A percentile compares a stretch with the other conserved stretches of the same genome.
Conservation (phyloP, 2,113 vertebrate species). For the Lophius piscatorius region DNA sequence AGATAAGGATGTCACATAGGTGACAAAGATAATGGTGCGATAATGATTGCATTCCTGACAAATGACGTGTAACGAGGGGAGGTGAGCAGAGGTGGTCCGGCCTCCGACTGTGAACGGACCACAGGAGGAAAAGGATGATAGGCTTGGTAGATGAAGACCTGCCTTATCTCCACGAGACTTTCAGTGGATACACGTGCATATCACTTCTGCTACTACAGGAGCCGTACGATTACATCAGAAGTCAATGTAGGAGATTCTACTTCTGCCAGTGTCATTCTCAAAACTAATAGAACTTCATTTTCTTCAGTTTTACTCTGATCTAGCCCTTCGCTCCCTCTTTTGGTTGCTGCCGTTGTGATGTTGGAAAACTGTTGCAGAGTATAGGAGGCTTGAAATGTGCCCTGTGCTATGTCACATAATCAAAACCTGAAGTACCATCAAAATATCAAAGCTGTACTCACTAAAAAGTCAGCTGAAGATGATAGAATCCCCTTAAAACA, state of each 20-base stretch:
- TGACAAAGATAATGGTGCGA: conserved; percentile 48
- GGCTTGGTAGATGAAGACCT: conserved; percentile 18
- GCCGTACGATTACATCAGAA: background rate
- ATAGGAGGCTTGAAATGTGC: too few relatives aligned
- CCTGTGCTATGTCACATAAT: too few relatives aligned
- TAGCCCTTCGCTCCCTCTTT: background rate
- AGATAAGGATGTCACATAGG: conserved; percentile 58
- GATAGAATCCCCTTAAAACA: too few relatives aligned
- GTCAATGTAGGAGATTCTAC: background rate
- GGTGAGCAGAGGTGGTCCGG: conserved; percentile 2
- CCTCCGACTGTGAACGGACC: conserved; percentile 5
- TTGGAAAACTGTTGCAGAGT: background rate
- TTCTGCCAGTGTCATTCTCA: background rate
- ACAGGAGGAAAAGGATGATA: conserved; percentile 2
- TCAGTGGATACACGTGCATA: background rate
- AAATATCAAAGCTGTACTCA: too few relatives aligned
- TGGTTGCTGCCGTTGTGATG: conserved; percentile 5
- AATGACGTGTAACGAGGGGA: conserved; percentile 22
- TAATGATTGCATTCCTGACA: conserved; percentile 56
- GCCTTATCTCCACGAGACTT: conserved; percentile 14
- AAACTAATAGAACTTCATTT: background rate
- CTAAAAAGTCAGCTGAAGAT: too few relatives aligned
- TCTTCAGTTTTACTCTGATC: background rate
- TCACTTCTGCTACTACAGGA: conserved; percentile 6
- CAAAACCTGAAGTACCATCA: too few relatives aligned